These are phyloP conservation scores for Pimpla rufipes DNA, from an alignment of 2,888 invertebrate genomes.

Conservation along the genomic window DNA sequence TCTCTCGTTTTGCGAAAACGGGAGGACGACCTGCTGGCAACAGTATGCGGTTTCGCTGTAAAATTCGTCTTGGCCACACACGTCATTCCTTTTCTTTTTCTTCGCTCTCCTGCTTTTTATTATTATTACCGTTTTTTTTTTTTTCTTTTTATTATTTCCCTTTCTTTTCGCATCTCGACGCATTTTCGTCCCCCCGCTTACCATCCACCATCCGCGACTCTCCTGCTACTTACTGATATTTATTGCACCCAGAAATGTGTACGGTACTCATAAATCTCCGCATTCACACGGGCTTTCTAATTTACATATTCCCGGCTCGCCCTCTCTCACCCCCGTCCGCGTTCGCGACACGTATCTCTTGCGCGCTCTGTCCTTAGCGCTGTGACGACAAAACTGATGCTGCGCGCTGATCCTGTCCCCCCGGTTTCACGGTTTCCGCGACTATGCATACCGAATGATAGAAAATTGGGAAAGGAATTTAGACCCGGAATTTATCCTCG, in stretches of 20 bases:
- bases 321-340: conserved; percentile 64
- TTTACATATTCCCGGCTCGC: conserved; percentile 83
- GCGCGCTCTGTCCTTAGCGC: conserved; percentile 22
- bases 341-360: conserved; percentile 46
- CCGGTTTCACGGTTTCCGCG: conserved; percentile 48
- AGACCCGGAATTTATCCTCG: background rate
- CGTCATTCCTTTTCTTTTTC: conserved; percentile 21
- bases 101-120: background rate
- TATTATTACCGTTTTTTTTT: conserved; percentile 35
- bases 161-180: conserved; percentile 60
- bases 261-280: conserved; percentile 85
- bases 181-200: conserved; percentile 56
- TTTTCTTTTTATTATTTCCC: conserved; percentile 58
- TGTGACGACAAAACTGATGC: conserved; percentile 57
- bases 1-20: conserved; percentile 42
- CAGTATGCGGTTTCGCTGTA: conserved; percentile 39
- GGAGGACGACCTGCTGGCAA: conserved; percentile 59
- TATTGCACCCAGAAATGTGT: conserved; percentile 85
- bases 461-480: conserved; percentile 3
- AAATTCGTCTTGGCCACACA: conserved; percentile 55
- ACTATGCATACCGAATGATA: conserved; percentile 10
- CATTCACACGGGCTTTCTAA: conserved; percentile 85
- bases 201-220: conserved; percentile 71
- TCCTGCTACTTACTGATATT: conserved; percentile 85
- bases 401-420: conserved; percentile 15